Base-by-base conservation (phyloP, 2,888 invertebrate species). In the Syrista parreyssii region DNA sequence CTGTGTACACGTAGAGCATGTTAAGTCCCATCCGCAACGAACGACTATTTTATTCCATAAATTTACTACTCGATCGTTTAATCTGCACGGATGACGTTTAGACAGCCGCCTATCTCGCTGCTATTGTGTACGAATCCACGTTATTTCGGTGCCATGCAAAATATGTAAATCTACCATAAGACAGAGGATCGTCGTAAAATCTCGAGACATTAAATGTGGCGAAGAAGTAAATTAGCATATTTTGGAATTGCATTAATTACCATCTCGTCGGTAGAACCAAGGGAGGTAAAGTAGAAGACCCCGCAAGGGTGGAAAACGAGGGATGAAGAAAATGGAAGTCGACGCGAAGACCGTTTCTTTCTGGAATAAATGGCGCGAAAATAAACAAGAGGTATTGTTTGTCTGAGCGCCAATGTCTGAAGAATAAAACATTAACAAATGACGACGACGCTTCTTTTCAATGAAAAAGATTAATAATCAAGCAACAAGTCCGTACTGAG, bases 151-250 rank as follows among this genome's bases (percentile, higher is more conserved):
- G 40, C 4, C 40, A 81, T 81, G 83, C 81, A 81, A 86, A 84
- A 84, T 86, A 86, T 86, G 86, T 83, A 86, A 86, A 86, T 86
- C 78, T 69, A 77, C 73, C 79, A 80, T 80, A 79, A 80, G 81
- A 79, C 77, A 68, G 30, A 12, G 33, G 30, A 72, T 83, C 82
- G 79, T 35, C 74, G 83, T 82, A 81, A 85, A 86, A 86, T 86
- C 85, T 85, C 82, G 84, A 85, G 86, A 86, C 86, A 83, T 84
- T 82, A 83, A 86, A 84, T 83, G 86, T 83, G 81, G 80, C 82
- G 78, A 77, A 79, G 78, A 76, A 80, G 81, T 80, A 79, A 73
- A 80, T 76, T 76, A 80, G 71, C 77, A 77, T 75, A 78, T 73
- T 75, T 71, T 35, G 12, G 71, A 71, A 33, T 71, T 30, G 31